A percentile compares a stretch with the other conserved stretches of the same genome.
Conservation (phyloP, 2,113 vertebrate species). For the Seriola quinqueradiata region DNA sequence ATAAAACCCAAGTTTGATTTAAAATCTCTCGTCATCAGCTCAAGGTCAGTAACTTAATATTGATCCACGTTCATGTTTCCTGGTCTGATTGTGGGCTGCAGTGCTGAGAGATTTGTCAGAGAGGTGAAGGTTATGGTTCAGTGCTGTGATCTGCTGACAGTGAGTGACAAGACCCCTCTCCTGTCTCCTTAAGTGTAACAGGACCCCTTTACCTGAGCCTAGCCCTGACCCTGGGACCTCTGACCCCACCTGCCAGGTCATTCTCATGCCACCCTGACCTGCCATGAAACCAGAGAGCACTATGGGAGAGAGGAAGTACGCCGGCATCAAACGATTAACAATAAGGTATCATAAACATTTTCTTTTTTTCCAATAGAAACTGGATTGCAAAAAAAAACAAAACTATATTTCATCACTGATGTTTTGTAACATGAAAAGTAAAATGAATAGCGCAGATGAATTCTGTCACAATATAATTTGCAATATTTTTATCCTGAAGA, state of each 20-base stretch:
- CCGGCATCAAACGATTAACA: conserved; percentile 54
- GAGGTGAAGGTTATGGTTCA: conserved; percentile 74
- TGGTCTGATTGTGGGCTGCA: conserved; percentile 8
- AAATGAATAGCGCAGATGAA: too few relatives aligned
- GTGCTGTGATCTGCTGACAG: conserved; percentile 79
- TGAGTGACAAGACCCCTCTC: conserved; percentile 85
- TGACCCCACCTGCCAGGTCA: conserved; percentile 86
- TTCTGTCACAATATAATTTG: too few relatives aligned
- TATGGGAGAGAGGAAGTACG: conserved; percentile 57
- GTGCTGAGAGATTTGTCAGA: conserved; percentile 70
- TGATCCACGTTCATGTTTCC: conserved; percentile 52
- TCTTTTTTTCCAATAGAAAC: background rate
- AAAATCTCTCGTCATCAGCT: conserved; percentile 25
- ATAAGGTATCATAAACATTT: conserved; percentile 13
- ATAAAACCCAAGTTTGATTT: conserved; percentile 2
- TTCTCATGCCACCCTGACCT: conserved; percentile 87
- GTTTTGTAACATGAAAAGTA: too few relatives aligned
- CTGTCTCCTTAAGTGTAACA: conserved; percentile 84
- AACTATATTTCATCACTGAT: too few relatives aligned
- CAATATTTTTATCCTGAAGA: too few relatives aligned
- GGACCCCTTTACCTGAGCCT: conserved; percentile 82
- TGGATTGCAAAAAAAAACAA: too few relatives aligned
- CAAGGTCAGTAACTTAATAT: conserved; percentile 64
- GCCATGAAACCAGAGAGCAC: conserved; percentile 82
- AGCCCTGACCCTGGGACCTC: conserved; percentile 79